phyloP scores from a whole-genome alignment of 2,113 vertebrate species.

The Carlito syrichta region DNA sequence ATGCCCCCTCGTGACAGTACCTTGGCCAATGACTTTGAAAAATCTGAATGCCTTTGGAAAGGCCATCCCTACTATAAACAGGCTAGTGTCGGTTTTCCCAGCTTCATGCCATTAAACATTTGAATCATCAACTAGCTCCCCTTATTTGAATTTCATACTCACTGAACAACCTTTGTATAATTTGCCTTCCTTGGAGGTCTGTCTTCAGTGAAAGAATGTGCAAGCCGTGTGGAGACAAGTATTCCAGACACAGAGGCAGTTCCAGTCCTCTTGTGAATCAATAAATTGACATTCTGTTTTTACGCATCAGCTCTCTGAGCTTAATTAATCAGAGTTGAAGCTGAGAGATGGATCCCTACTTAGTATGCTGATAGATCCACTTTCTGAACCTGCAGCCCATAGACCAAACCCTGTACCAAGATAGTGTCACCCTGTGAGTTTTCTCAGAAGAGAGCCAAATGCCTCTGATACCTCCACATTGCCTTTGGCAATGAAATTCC shows the following conservation, averaged over 20 bases:
- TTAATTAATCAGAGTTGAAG: slow-evolving; percentile 22
- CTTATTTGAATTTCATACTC: background rate
- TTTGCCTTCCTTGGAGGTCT: background rate
- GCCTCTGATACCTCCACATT: background rate
- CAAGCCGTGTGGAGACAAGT: background rate
- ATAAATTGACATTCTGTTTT: background rate
- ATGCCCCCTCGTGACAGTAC: background rate
- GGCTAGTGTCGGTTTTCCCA: background rate
- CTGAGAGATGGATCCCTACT: background rate
- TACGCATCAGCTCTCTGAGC: background rate
- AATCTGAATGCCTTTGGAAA: background rate
- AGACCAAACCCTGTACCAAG: background rate
- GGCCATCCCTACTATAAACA: background rate
- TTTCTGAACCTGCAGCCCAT: background rate
- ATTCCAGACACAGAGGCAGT: background rate
- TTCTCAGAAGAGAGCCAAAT: background rate
- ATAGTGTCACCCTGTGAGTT: background rate
- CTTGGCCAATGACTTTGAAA: background rate
- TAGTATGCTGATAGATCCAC: background rate
- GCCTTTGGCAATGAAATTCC: background rate
- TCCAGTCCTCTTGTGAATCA: background rate
- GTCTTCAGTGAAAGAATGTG: background rate
- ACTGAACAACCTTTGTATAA: background rate
- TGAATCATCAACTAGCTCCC: background rate
- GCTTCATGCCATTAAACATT: background rate